These are phyloP conservation scores for Terebella lapidaria DNA, from an alignment of 2,888 invertebrate genomes.

Conservation along the genomic window DNA sequence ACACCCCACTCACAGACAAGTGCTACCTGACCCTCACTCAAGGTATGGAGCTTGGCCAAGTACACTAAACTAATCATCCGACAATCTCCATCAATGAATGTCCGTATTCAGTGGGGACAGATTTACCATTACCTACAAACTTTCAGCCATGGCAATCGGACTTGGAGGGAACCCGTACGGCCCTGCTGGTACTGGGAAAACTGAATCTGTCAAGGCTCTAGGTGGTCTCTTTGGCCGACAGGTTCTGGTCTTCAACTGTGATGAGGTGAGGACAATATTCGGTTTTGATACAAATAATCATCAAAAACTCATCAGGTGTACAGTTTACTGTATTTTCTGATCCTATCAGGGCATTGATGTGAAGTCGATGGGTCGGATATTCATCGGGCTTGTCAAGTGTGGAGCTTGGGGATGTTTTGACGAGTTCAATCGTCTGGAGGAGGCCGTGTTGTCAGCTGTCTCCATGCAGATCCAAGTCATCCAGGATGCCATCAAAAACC, in stretches of 20 bases:
- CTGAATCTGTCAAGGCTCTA: constrained; percentile 94
- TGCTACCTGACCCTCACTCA: constrained; percentile 96
- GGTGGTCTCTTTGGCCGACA: constrained; percentile 76
- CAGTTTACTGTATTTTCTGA: too few relatives aligned
- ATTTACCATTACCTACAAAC: too few relatives aligned
- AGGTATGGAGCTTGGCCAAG: constrained; percentile 33
- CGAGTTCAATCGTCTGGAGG: constrained; percentile 95
- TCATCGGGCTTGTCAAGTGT: constrained; percentile 81
- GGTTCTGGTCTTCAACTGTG: constrained; percentile 64
- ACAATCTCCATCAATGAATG: too few relatives aligned
- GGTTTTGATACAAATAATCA: neutral
- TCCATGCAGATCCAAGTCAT: constrained; percentile 92
- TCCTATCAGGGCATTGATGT: constrained; percentile 79
- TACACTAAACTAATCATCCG: too few relatives aligned
- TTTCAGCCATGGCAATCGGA: constrained; percentile 82
- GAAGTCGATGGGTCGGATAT: constrained; percentile 87
- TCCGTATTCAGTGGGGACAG: too few relatives aligned
- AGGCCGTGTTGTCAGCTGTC: constrained; percentile 87
- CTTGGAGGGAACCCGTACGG: constrained; percentile 98
- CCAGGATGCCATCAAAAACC: constrained; percentile 72
- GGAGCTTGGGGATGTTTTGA: constrained; percentile 97
- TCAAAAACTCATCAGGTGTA: too few relatives aligned
- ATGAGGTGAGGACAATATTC: constrained; percentile 64
- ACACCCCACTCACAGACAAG: constrained; percentile 92
- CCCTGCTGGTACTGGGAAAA: constrained; percentile 98